phyloP scores from a whole-genome alignment of 37 sponge, comb jelly and placozoan genomes.

The Beroe forskalii region DNA sequence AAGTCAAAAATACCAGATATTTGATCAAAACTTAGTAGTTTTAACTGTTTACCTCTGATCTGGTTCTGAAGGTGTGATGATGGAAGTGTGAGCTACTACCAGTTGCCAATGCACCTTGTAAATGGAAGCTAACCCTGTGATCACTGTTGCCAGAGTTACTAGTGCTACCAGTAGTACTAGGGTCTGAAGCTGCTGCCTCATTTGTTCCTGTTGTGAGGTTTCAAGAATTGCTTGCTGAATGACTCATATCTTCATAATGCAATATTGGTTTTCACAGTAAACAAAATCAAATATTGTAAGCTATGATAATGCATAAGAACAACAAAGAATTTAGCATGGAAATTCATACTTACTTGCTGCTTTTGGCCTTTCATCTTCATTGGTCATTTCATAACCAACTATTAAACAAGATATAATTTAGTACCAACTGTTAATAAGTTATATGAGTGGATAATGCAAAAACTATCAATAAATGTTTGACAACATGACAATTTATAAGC shows the following conservation, averaged over 20 bases:
- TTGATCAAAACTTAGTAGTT: neutral
- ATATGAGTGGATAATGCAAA: too few species aligned
- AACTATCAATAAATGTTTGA: too few species aligned
- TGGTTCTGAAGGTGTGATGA: neutral
- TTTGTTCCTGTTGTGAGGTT: neutral
- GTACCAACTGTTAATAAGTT: too few species aligned
- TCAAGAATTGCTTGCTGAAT: too few species aligned
- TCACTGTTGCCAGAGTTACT: neutral
- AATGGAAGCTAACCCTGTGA: neutral
- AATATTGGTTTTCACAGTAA: neutral
- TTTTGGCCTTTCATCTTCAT: constrained; percentile 45
- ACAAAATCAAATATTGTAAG: neutral
- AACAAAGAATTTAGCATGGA: too few species aligned
- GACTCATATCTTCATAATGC: too few species aligned
- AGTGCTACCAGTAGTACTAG: neutral
- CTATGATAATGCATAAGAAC: neutral
- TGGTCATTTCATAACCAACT: constrained; percentile 51
- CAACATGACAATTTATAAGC: too few species aligned
- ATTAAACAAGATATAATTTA: neutral
- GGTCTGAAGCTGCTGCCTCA: neutral
- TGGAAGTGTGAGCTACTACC: constrained; percentile 25
- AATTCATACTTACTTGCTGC: neutral
- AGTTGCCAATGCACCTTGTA: constrained; percentile 1
- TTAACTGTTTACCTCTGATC: neutral
- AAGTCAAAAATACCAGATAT: too few species aligned